Evolutionary conservation across 2,888 invertebrate species (phyloP), one percentile per base, ranked within the genome.

Genomic region (Achlya flavicornis): DNA sequence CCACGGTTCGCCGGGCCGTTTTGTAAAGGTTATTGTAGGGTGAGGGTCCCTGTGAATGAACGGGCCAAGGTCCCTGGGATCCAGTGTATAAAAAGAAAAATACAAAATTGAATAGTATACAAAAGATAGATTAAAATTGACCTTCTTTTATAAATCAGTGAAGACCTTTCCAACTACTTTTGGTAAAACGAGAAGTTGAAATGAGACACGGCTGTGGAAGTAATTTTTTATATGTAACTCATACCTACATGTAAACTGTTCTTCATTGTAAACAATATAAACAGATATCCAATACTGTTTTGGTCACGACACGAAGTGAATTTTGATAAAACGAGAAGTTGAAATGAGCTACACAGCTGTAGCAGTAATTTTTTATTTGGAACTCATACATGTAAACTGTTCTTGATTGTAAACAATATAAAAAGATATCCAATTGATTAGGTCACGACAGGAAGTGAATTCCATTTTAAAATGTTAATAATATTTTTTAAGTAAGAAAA

Each of bases 51-150:
- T 77, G 78, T 81, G 80, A 79, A 80, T 74, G 76, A 81, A 79
- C 82, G 79, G 83, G 79, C 80, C 87, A 88, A 88, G 89, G 89
- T 76, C 82, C 75, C 81, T 71, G 73, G 72, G 73, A 64, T 57
- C 60, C 72, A 66, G 71, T 72, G 73, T 77, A 78, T 78, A 78
- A 82, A 84, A 81, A 77, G 80, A 71, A 78, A 79, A 72, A 69
- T 66, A 65, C 63, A 62, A 64, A 70, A 74, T 79, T 76, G 79
- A 80, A 74, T 72, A 19, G 19, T 19, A 10, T 53, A 48, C 48
- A 53, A 19, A 19, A 53, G 8, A 6, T 4, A 53, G 53, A 7
- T 53, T 53, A 53, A 53, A 53, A 53, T 19, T 53, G 53, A 53
- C 53, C 53, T 53, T 53, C 19, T 6, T 48, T 19, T 14, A 46